Base-by-base conservation (phyloP, 2,113 vertebrate species). In the Furnarius figulus region DNA sequence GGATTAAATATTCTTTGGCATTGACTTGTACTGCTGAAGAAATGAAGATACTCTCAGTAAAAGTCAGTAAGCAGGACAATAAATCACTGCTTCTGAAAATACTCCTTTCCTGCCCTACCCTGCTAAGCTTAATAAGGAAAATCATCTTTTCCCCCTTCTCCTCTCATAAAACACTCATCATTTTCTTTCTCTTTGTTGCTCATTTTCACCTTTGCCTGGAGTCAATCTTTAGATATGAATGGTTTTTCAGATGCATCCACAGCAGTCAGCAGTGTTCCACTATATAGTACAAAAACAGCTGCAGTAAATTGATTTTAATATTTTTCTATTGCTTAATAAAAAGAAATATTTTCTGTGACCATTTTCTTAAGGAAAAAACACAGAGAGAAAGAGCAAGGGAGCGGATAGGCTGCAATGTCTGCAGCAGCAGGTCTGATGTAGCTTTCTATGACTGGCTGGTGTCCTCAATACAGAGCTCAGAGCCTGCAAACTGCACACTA, bases 131-230 rank as follows among this genome's bases (percentile, higher is more conserved):
- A 33, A 63, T 37, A 56, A 56, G 25, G 25, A 47, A 75, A n/a
- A 47, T 31, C 1, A 31, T 5, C 33, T 73, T 10, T 3, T 10
- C 2, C 2, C 5, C 4, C 1, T 14, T 1, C 0, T 49, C 21
- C 13, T 31, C 42, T 59, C 12, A 58, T 18, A 42, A 87, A 58
- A 79, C 2, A 56, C 4, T 49, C 15, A 33, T 55, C 4, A 33
- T 55, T 85, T 56, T 37, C 17, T 75, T 78, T 71, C 56, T 35
- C 13, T 56, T 70, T 58, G 16, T 25, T 52, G 39, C 3, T 59
- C 44, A 10, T 44, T 88, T 76, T 46, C 33, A 83, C 62, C 44
- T 72, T 92, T 63, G 39, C 39, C 75, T 85, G n/a, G 47, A 85
- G 71, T 71, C 75, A 58, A 4, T 62, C 42, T 79, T 76, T 33